Percentiles rank a stretch among this genome's conserved stretches.
These are phyloP conservation scores for Syngnathus acus DNA, from an alignment of 2,797 vertebrate genomes.

Conservation along the genomic window DNA sequence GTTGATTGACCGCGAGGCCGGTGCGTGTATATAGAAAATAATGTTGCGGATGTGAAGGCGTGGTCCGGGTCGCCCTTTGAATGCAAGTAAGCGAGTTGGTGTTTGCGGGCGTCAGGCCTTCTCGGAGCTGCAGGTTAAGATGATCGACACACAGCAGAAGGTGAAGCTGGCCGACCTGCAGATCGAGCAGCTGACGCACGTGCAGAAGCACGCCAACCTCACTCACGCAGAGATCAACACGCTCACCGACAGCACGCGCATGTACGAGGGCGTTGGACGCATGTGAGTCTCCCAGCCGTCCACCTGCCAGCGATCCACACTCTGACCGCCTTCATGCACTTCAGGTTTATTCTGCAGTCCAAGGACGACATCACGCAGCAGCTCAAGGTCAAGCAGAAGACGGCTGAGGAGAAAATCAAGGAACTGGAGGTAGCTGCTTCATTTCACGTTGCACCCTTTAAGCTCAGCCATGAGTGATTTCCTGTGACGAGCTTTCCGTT, in stretches of 20 bases:
- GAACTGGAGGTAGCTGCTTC: slow-evolving; percentile 80
- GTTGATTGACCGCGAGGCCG: not conserved
- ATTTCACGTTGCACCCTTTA: too few species aligned
- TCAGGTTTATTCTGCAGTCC: slow-evolving; percentile 91
- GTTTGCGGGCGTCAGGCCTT: slow-evolving; percentile 75
- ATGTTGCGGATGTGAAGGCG: too few species aligned
- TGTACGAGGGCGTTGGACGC: slow-evolving; percentile 92
- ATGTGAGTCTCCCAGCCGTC: slow-evolving; percentile 76
- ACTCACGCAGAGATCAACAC: slow-evolving; percentile 80
- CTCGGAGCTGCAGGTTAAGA: slow-evolving; percentile 89
- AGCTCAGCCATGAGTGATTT: too few species aligned
- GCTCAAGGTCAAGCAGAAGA: slow-evolving; percentile 85
- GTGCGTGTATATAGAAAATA: not conserved
- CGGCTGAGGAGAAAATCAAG: slow-evolving; percentile 90
- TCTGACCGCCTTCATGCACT: slow-evolving; percentile 16
- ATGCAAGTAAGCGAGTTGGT: not conserved
- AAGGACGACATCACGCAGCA: slow-evolving; percentile 85
- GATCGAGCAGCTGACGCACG: slow-evolving; percentile 86
- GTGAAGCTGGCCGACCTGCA: slow-evolving; percentile 90
- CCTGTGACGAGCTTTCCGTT: not conserved
- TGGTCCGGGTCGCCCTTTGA: not conserved
- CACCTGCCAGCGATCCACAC: not conserved
- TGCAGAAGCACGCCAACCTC: slow-evolving; percentile 87
- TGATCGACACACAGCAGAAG: slow-evolving; percentile 95
- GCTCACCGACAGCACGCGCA: slow-evolving; percentile 80